Evolutionary conservation across 1,140 invertebrate species (phyloP).

Genomic region (Chionoecetes opilio): DNA sequence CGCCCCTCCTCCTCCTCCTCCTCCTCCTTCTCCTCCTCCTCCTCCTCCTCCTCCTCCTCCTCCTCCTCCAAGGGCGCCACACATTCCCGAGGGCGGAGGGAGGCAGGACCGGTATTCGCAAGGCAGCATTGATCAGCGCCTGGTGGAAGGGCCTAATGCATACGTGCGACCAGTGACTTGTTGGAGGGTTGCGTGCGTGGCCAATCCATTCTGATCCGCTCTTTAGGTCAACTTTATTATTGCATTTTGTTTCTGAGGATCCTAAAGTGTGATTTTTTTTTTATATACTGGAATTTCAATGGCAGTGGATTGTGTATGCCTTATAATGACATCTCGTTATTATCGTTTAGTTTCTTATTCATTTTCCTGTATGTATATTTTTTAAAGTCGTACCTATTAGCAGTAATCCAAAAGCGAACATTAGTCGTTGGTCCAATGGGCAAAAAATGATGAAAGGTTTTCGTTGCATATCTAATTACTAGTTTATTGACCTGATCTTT

Average conservation of each 20-base stretch:
- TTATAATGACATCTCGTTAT: neutral
- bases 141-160: neutral
- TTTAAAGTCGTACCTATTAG: neutral
- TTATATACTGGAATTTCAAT: neutral
- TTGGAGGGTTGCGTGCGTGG: neutral
- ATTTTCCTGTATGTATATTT: neutral
- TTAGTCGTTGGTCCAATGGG: neutral
- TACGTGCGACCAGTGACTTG: conserved; percentile 4
- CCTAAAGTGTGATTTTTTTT: neutral
- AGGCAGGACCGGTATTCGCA: neutral
- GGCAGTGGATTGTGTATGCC: neutral
- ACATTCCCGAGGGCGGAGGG: conserved; percentile 25
- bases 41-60: neutral
- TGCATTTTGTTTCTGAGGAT: neutral
- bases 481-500: neutral
- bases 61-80: neutral
- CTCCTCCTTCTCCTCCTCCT: neutral
- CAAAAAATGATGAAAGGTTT: neutral
- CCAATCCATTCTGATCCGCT: conserved; percentile 17
- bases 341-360: neutral
- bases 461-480: too few species aligned
- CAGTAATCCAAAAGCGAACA: neutral
- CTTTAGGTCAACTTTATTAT: conserved; percentile 34
- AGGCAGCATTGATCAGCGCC: neutral
- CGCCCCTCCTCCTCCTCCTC: conserved; percentile 40